phyloP scores from a whole-genome alignment of 2,888 invertebrate species.

The Drosophila nr. perissopoda region DNA sequence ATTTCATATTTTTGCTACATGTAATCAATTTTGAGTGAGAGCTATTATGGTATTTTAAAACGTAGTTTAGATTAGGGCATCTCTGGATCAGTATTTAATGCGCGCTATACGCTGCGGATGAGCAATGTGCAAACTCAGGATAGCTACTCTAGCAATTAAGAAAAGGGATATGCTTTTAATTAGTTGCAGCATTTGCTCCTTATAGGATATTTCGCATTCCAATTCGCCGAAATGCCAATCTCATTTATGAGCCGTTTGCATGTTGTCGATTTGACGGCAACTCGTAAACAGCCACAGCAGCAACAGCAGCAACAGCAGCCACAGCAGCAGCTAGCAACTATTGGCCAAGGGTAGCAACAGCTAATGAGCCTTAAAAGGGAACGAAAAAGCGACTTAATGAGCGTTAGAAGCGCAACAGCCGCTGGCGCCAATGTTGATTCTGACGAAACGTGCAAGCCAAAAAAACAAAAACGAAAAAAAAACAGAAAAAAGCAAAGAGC shows the following conservation, averaged over 20 bases:
- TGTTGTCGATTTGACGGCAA: constrained; percentile 57
- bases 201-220: constrained; percentile 3
- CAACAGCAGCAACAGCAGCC: constrained; percentile 4
- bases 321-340: constrained; percentile 17
- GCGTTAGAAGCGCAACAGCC: constrained; percentile 45
- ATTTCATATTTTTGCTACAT: neutral
- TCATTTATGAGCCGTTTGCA: constrained; percentile 56
- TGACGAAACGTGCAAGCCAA: constrained; percentile 13
- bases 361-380: constrained; percentile 56
- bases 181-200: constrained; percentile 17
- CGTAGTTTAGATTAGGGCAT: neutral
- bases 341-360: constrained; percentile 25
- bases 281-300: constrained; percentile 38
- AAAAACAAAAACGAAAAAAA: neutral
- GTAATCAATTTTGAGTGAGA: neutral
- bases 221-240: constrained; percentile 14
- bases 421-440: constrained; percentile 38
- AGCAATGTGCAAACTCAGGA: neutral
- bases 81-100: neutral
- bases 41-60: neutral
- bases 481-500: neutral
- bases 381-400: constrained; percentile 49
- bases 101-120: neutral
- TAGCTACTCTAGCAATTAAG: neutral
- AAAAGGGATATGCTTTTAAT: constrained; percentile 34